Evolutionary conservation across 2,113 vertebrate species (phyloP).

Genomic region (Heterotilapia buettikoferi): DNA sequence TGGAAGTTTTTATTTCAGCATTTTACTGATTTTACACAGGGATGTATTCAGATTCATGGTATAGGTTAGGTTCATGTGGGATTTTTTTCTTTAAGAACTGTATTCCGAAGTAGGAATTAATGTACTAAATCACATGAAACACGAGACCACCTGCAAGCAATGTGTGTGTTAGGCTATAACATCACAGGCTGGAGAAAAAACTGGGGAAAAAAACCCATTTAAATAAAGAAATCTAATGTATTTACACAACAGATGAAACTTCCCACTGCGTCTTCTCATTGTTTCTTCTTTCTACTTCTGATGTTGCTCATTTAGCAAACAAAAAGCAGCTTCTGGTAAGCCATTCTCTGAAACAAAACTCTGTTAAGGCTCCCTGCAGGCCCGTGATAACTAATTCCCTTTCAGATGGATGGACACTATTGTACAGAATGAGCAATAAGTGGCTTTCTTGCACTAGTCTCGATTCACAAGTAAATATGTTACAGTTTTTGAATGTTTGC

Average conservation of each 20-base stretch:
- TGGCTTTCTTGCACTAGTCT: constrained; percentile 14
- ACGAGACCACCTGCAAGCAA: neutral
- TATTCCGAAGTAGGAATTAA: neutral
- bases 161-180: neutral
- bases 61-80: neutral
- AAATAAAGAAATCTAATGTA: neutral
- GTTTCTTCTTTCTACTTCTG: constrained; percentile 28
- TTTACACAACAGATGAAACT: constrained; percentile 11
- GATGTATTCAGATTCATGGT: neutral
- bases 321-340: constrained; percentile 60
- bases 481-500: neutral
- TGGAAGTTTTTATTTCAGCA: neutral
- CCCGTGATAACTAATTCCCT: constrained; percentile 61
- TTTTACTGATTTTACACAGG: neutral
- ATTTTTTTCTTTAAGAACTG: neutral
- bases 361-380: constrained; percentile 60
- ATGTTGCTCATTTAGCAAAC: constrained; percentile 46
- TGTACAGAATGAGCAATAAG: constrained; percentile 47
- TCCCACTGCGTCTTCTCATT: neutral
- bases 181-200: neutral
- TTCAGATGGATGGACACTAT: constrained; percentile 44
- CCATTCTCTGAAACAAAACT: constrained; percentile 59
- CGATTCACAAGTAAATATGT: constrained; percentile 22
- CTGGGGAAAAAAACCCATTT: neutral
- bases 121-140: neutral